A percentile compares a stretch with the other conserved stretches of the same genome.
phyloP scores from a whole-genome alignment of 35 echinoderm and acorn worm species.

The Acanthaster planci region DNA sequence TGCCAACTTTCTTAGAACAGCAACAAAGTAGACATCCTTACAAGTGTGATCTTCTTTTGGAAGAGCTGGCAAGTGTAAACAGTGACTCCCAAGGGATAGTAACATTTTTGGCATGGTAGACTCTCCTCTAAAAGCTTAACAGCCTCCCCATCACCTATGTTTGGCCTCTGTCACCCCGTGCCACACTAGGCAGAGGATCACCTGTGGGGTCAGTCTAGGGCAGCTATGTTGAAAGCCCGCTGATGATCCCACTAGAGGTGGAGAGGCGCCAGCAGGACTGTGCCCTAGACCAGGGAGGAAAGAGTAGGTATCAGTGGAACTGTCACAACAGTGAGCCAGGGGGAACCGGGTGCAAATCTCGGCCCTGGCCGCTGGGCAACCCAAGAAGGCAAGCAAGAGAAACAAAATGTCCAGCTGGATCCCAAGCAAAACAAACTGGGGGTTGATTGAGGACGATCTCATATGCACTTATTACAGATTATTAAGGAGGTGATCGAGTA shows the following conservation, averaged over 20 bases:
- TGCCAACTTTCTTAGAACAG: too few relatives aligned
- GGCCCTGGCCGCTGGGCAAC: not conserved
- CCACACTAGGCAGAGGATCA: not conserved
- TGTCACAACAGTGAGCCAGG: conserved; percentile 4
- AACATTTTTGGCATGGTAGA: not conserved
- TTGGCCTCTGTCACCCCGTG: not conserved
- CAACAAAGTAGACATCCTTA: too few relatives aligned
- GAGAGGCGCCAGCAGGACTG: conserved; percentile 8
- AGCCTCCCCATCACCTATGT: not conserved
- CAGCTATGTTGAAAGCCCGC: not conserved
- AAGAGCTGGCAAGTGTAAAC: not conserved
- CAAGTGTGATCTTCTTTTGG: not conserved
- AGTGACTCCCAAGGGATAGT: not conserved
- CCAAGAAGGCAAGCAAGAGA: not conserved
- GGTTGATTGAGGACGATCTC: not conserved
- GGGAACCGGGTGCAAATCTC: not conserved
- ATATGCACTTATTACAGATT: conserved; percentile 20
- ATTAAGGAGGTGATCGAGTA: not conserved
- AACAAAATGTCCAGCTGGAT: not conserved
- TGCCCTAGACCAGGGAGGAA: not conserved
- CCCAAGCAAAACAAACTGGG: conserved; percentile 17
- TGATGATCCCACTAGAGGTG: not conserved
- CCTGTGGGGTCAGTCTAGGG: conserved; percentile 12
- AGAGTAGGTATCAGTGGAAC: not conserved
- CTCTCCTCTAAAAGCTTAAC: not conserved